phyloP scores from a whole-genome alignment of 2,797 vertebrate genomes.

The Melanotaenia boesemani region DNA sequence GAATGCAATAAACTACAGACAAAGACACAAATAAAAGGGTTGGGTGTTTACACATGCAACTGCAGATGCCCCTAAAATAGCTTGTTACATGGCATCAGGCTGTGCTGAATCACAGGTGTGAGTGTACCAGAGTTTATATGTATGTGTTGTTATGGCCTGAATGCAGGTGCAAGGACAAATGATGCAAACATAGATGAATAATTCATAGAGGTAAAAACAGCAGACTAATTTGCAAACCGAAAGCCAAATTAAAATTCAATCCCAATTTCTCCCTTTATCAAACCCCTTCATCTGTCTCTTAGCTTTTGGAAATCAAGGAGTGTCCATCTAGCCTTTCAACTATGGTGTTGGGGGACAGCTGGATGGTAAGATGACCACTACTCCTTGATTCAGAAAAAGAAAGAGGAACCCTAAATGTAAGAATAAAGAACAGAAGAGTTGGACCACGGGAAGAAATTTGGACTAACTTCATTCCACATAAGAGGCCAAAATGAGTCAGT shows the following conservation, averaged over 20 bases:
- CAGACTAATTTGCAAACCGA: constrained; percentile 47
- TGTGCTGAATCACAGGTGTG: constrained; percentile 41
- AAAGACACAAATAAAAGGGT: constrained; percentile 19
- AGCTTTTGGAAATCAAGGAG: not conserved
- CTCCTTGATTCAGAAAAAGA: not conserved
- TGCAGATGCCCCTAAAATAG: constrained; percentile 30
- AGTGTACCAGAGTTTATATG: not conserved
- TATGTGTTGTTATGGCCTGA: constrained; percentile 14
- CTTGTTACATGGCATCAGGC: constrained; percentile 45
- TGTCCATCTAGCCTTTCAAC: not conserved
- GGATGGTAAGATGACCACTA: not conserved
- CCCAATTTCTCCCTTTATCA: not conserved
- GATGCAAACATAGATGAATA: constrained; percentile 32
- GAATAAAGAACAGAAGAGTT: too few species aligned
- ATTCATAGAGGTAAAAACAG: constrained; percentile 57
- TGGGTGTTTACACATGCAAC: constrained; percentile 25
- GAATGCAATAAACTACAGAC: constrained; percentile 12
- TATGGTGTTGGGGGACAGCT: too few species aligned
- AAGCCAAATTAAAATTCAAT: constrained; percentile 51
- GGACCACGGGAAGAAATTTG: not conserved
- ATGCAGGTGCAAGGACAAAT: constrained; percentile 34
- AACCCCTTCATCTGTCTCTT: not conserved
- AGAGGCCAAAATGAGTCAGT: constrained; percentile 42
- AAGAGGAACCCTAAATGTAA: not conserved
- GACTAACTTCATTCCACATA: constrained; percentile 41